Conservation (phyloP, 2,797 vertebrate genomes). For the Lacerta viridis region DNA sequence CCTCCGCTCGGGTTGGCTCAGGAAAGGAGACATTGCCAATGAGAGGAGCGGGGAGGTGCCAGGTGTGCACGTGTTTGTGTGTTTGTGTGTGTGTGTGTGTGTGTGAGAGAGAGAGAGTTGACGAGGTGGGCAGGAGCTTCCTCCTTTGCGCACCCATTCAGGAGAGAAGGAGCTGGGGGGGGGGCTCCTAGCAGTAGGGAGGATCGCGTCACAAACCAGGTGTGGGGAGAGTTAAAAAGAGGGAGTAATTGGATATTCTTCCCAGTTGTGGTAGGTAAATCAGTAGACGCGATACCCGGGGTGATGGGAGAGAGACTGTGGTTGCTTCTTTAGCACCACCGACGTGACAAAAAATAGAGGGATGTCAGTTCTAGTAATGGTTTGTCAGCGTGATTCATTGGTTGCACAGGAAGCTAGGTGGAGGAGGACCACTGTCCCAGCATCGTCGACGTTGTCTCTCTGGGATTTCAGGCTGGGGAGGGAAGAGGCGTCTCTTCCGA, state of each 20-base stretch:
- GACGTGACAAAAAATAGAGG: not conserved
- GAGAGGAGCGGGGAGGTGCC: too few relatives aligned
- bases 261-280: too few relatives aligned
- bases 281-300: too few relatives aligned
- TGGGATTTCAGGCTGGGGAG: not conserved
- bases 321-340: not conserved
- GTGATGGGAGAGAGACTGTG: not conserved
- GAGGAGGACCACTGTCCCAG: not conserved
- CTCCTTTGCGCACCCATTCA: not conserved
- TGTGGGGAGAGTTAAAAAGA: not conserved
- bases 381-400: not conserved
- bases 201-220: not conserved
- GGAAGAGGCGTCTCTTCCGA: too few relatives aligned
- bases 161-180: not conserved
- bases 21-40: not conserved
- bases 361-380: not conserved
- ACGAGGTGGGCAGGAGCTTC: not conserved
- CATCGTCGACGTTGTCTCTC: not conserved
- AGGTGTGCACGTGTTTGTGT: too few relatives aligned
- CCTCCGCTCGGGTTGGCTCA: not conserved
- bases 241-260: not conserved
- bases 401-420: not conserved
- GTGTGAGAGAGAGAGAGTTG: too few relatives aligned
- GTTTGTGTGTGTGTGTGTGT: too few relatives aligned
- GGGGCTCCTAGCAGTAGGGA: not conserved